phyloP scores from a whole-genome alignment of 2,888 invertebrate species.

The Luperina testacea region DNA sequence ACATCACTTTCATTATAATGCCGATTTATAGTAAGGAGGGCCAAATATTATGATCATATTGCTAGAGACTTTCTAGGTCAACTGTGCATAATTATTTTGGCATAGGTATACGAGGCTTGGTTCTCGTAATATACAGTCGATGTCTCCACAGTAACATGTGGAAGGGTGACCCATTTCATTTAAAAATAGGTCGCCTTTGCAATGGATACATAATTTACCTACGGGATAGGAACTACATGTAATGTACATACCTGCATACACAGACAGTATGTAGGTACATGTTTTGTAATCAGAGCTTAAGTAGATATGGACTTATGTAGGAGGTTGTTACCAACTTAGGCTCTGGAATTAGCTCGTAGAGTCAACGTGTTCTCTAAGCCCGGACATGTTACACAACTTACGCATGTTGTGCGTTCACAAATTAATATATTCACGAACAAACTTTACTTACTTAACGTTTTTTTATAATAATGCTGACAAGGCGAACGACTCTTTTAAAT shows the following conservation, averaged over 20 bases:
- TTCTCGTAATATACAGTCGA: background rate
- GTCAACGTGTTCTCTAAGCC: constrained; percentile 11
- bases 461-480: constrained; percentile 53
- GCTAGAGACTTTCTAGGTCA: constrained; percentile 11
- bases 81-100: background rate
- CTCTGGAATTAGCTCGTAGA: constrained; percentile 5
- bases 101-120: background rate
- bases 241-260: too few species aligned
- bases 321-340: constrained; percentile 1
- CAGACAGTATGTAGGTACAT: background rate
- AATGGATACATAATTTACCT: background rate
- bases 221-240: background rate
- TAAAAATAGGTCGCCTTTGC: background rate
- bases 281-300: constrained; percentile 19
- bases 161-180: background rate
- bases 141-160: background rate
- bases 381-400: constrained; percentile 27
- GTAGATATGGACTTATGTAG: background rate
- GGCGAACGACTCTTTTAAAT: constrained; percentile 62
- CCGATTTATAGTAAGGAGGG: background rate
- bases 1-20: constrained; percentile 36
- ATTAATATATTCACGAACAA: constrained; percentile 4
- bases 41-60: constrained; percentile 12
- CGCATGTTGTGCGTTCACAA: background rate
- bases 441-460: background rate